Percentiles rank a stretch among this genome's conserved stretches.
Conservation (phyloP, 2,797 vertebrate genomes). For the Oceanodroma leucorhoa region DNA sequence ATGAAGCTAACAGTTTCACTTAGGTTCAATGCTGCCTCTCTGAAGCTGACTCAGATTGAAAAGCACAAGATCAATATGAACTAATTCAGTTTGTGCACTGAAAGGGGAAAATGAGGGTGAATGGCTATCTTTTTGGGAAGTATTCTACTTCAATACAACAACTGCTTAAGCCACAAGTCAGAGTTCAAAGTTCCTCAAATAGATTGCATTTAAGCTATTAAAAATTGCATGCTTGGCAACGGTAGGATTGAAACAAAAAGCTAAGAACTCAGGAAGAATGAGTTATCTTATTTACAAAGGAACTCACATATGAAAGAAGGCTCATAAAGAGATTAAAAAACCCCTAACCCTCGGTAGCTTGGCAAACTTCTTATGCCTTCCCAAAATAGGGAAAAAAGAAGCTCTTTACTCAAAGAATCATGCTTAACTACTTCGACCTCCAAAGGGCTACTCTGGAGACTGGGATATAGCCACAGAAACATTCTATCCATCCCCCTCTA, state of each 20-base stretch:
- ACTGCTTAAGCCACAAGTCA: background rate
- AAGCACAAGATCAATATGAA: background rate
- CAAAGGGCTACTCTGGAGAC: background rate
- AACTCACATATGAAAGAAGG: background rate
- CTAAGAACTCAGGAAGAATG: background rate
- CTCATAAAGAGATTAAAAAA: background rate
- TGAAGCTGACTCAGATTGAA: background rate
- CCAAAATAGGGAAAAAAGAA: background rate
- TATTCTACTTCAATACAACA: background rate
- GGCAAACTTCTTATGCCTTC: background rate
- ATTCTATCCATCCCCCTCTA: background rate
- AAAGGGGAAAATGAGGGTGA: background rate
- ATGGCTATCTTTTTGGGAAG: background rate
- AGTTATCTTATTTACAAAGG: background rate
- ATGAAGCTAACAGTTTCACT: background rate
- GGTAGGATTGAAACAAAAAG: background rate
- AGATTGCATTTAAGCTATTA: background rate
- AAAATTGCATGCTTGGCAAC: background rate
- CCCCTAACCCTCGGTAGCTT: fast-evolving
- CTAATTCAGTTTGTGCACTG: background rate
- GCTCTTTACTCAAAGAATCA: background rate
- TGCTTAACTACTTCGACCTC: background rate
- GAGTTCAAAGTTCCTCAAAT: background rate
- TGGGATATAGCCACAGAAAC: background rate
- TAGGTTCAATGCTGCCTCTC: background rate